phyloP scores from a whole-genome alignment of 2,888 invertebrate species.

The Thumatha senex region DNA sequence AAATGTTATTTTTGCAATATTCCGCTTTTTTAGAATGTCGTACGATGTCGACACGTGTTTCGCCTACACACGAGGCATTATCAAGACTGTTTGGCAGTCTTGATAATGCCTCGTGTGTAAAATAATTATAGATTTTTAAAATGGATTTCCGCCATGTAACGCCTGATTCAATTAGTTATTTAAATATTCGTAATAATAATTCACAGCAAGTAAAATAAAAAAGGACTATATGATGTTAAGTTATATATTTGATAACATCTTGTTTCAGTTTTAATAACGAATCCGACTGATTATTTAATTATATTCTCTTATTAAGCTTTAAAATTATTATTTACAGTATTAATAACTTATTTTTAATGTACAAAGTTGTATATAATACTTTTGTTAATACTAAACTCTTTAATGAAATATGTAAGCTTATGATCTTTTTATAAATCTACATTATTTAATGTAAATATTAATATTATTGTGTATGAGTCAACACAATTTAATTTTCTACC shows the following conservation, averaged over 20 bases:
- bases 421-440: slow-evolving; percentile 37
- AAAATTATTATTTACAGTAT: slow-evolving; percentile 81
- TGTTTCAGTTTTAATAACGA: slow-evolving; percentile 9
- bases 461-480: slow-evolving; percentile 39
- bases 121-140: too few species aligned
- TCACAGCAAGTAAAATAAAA: too few species aligned
- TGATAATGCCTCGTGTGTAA: too few species aligned
- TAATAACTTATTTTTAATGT: slow-evolving; percentile 79
- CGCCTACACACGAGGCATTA: too few species aligned
- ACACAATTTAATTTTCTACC: slow-evolving; percentile 75
- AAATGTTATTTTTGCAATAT: too few species aligned
- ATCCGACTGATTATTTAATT: slow-evolving; percentile 63
- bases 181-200: too few species aligned
- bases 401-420: slow-evolving; percentile 20
- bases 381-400: slow-evolving; percentile 52
- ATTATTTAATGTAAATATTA: slow-evolving; percentile 41
- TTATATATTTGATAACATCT: not conserved
- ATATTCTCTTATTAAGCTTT: slow-evolving; percentile 68
- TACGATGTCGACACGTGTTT: too few species aligned
- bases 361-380: slow-evolving; percentile 73
- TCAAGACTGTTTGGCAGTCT: too few species aligned
- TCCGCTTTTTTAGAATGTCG: too few species aligned
- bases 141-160: too few species aligned
- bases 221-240: too few species aligned
- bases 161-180: too few species aligned